Base-by-base conservation (phyloP, 2,113 vertebrate species). In the Bubo blakistoni region DNA sequence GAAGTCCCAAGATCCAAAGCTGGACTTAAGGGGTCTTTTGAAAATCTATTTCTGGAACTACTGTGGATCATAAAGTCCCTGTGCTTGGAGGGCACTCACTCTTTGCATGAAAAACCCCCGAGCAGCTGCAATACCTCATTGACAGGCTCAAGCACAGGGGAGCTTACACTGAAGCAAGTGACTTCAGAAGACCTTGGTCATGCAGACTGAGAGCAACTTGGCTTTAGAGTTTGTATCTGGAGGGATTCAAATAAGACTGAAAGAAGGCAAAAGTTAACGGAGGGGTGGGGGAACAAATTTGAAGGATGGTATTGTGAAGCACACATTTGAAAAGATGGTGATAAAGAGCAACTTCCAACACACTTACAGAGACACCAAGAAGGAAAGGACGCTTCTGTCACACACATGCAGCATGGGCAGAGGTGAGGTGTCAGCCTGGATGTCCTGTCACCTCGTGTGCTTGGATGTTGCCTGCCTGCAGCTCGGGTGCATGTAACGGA, bases 401-500 rank as follows among this genome's bases (percentile, higher is more conserved):
- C 46, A 15, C 5, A 4, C 9, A 3, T 1, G 25, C 58, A 36
- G 58, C 36, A 3, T 29, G 27, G 27, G 10, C 66, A 40, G 72
- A 59, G 44, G 34, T 32, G 59, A 54, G 72, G 29, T 46, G 57
- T 51, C 51, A 58, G 82, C 65, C 17, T 54, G 65, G 34, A 5
- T 36, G n/a, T 83, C 63, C 51, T 58, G 44, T 36, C 24, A 10
- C 47, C 46, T n/a, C 10, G 0, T 17, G 27, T 38, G 42, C 62
- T 29, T 29, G n/a, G 30, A 10, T 10, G 4, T 4, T 66, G 66
- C 72, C 71, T 47, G 40, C 66, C 86, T 42, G n/a, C 86, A 44
- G 18, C 52, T 66, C 7, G 1, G 4, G 3, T 13, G 22, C 5
- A 4, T 19, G 2, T 3, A 24, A 34, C 1, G 15, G n/a, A 6